Percentiles rank a stretch among this genome's conserved stretches.
phyloP scores from a whole-genome alignment of 35 echinoderm and acorn worm species.

The Anneissia japonica region DNA sequence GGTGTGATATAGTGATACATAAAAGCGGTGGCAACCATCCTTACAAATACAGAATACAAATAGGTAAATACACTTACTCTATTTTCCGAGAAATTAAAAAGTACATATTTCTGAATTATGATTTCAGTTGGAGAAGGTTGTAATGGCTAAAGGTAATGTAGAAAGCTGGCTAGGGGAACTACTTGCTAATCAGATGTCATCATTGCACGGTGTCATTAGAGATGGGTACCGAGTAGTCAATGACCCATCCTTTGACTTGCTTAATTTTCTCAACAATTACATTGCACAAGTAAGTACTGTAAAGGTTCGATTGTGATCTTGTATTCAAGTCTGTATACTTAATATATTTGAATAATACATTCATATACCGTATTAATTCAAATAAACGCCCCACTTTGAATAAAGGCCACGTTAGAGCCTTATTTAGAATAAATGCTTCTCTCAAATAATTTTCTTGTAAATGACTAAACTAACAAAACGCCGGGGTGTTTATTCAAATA shows the following conservation, averaged over 20 bases:
- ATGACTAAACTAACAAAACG: no score
- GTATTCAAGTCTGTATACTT: not conserved
- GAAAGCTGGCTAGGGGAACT: constrained; percentile 93
- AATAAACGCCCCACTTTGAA: no score
- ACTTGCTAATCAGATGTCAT: constrained; percentile 59
- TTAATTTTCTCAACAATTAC: constrained; percentile 86
- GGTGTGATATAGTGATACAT: no score
- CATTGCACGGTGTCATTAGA: constrained; percentile 78
- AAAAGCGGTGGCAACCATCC: no score
- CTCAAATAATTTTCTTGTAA: no score
- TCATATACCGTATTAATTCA: no score
- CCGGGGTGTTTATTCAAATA: not conserved
- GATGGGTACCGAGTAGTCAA: constrained; percentile 86
- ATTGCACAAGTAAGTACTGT: constrained; percentile 81
- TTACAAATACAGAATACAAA: no score
- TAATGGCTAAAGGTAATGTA: constrained; percentile 97
- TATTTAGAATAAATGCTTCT: no score
- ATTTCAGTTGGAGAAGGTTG: constrained; percentile 78
- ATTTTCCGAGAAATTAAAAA: no score
- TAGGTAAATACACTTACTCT: no score
- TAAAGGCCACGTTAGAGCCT: no score
- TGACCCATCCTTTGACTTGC: constrained; percentile 89
- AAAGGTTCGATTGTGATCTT: not conserved
- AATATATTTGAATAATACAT: no score
- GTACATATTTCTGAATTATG: not conserved